Percentiles rank a stretch among this genome's conserved stretches.
Evolutionary conservation across 1,140 invertebrate species (phyloP).

Genomic region (Magallana ariakensis): DNA sequence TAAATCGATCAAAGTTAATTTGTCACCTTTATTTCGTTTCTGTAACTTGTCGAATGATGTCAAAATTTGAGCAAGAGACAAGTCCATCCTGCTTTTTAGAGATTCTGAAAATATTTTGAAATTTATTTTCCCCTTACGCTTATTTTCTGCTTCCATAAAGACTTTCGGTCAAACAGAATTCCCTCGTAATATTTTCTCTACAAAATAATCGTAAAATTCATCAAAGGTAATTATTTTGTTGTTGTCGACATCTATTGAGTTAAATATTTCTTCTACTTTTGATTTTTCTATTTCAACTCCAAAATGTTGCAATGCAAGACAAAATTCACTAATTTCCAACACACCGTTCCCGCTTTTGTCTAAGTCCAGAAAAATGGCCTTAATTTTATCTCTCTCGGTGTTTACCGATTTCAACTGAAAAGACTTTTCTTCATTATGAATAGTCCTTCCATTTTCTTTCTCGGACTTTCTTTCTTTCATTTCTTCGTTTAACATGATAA

Average conservation of each 20-base stretch:
- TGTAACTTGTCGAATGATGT: constrained; percentile 9
- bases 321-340: constrained; percentile 52
- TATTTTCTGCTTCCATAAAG: constrained; percentile 55
- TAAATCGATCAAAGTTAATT: constrained; percentile 30
- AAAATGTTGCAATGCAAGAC: constrained; percentile 38
- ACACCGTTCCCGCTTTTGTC: constrained; percentile 56
- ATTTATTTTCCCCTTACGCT: constrained; percentile 49
- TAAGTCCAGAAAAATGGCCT: constrained; percentile 56
- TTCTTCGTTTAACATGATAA: neutral
- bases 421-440: neutral
- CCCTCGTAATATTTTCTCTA: constrained; percentile 23
- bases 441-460: neutral
- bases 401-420: neutral
- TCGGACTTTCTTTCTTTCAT: neutral
- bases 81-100: constrained; percentile 38
- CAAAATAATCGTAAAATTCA: constrained; percentile 54
- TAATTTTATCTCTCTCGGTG: constrained; percentile 51
- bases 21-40: neutral
- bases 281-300: constrained; percentile 51
- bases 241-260: constrained; percentile 42
- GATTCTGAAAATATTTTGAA: constrained; percentile 57
- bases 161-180: constrained; percentile 17
- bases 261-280: constrained; percentile 51
- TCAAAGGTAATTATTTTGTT: constrained; percentile 36
- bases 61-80: constrained; percentile 31